Conservation (phyloP, 2,113 vertebrate genomes). For the Melospiza melodia region DNA sequence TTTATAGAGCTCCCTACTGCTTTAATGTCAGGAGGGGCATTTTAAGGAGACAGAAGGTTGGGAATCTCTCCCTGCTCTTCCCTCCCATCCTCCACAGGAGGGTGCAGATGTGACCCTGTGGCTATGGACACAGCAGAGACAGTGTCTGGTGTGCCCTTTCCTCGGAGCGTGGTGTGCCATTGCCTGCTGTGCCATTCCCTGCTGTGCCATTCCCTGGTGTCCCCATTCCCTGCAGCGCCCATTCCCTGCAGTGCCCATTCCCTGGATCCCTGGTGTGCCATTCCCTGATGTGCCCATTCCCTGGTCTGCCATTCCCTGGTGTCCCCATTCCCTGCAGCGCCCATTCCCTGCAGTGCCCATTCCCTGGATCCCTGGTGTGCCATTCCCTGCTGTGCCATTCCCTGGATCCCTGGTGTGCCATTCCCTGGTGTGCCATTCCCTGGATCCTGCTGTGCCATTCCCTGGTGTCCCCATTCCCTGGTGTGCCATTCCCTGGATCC, state of each 20-base stretch:
- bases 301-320: not conserved
- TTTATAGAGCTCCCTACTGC: not conserved
- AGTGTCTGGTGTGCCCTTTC: rapidly evolving
- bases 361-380: not conserved
- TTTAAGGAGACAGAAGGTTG: not conserved
- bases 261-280: too few relatives aligned
- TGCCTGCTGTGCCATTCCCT: not conserved
- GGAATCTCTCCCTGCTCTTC: not conserved
- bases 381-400: not conserved
- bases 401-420: too few relatives aligned
- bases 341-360: not conserved
- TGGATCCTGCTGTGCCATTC: not conserved
- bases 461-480: rapidly evolving
- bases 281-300: too few relatives aligned
- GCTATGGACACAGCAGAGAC: not conserved
- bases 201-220: not conserved
- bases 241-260: not conserved
- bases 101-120: not conserved
- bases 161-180: not conserved
- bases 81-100: not conserved
- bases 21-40: not conserved
- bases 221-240: not conserved
- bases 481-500: not conserved
- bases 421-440: rapidly evolving
- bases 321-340: too few relatives aligned